phyloP scores from a whole-genome alignment of 2,113 vertebrate species.

The Caracal caracal region DNA sequence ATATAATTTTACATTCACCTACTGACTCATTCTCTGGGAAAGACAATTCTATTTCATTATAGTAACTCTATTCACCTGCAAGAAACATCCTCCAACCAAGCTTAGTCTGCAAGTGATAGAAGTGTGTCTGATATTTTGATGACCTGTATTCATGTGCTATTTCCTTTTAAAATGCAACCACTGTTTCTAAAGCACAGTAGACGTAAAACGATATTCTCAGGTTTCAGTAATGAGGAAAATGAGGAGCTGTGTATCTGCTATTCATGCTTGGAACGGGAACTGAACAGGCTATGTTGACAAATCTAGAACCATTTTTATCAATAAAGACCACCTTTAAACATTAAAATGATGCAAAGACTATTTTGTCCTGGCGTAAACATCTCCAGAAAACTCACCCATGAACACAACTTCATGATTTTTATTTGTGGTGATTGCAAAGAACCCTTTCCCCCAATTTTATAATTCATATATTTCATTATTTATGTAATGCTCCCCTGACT shows the following conservation, averaged over 20 bases:
- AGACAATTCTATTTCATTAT: not conserved
- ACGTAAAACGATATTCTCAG: not conserved
- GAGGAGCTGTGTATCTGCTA: not conserved
- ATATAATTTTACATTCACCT: not conserved
- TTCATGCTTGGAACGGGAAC: not conserved
- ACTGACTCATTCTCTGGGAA: not conserved
- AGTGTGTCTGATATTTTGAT: not conserved
- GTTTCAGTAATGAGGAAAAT: not conserved
- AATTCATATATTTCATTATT: not conserved
- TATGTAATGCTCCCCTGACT: not conserved
- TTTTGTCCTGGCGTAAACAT: not conserved
- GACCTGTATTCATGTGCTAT: fast-evolving
- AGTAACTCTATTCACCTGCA: not conserved
- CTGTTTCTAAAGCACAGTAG: not conserved
- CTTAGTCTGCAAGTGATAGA: fast-evolving
- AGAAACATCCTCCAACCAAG: not conserved
- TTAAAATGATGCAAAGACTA: not conserved
- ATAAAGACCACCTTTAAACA: not conserved
- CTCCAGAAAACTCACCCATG: not conserved
- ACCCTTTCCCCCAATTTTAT: not conserved
- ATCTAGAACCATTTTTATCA: not conserved
- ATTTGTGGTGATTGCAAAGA: not conserved
- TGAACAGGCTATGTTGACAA: not conserved
- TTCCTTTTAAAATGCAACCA: not conserved
- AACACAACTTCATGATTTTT: not conserved